Percentiles rank a stretch among this genome's conserved stretches.
phyloP scores from a whole-genome alignment of 2,888 invertebrate species.

The Amiota mariae region DNA sequence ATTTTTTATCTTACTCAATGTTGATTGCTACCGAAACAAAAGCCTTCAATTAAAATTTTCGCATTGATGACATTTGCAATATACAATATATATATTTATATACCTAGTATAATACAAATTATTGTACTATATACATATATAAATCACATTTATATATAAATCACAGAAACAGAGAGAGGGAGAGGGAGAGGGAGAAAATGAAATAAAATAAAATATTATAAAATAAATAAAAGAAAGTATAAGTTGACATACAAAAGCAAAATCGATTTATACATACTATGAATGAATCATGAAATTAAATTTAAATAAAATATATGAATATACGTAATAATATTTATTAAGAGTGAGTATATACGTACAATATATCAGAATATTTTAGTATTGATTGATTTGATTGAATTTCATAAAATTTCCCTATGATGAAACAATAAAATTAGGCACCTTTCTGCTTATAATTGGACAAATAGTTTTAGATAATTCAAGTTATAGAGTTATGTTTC shows the following conservation, averaged over 20 bases:
- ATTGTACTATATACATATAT: too few species aligned
- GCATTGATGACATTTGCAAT: slow-evolving; percentile 40
- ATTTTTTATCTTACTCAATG: slow-evolving; percentile 22
- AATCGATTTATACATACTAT: slow-evolving; percentile 39
- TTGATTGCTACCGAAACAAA: slow-evolving; percentile 51
- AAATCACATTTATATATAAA: slow-evolving; percentile 12
- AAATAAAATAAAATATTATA: slow-evolving; percentile 11
- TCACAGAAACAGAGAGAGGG: not conserved
- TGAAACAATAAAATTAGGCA: too few species aligned
- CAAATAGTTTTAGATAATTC: too few species aligned
- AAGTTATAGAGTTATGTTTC: too few species aligned
- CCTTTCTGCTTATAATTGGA: too few species aligned
- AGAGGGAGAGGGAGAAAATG: slow-evolving; percentile 4
- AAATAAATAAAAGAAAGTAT: slow-evolving; percentile 40
- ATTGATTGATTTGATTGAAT: too few species aligned
- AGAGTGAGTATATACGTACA: too few species aligned
- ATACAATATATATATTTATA: not conserved
- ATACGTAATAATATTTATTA: not conserved
- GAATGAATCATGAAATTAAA: slow-evolving; percentile 11
- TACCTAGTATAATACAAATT: too few species aligned
- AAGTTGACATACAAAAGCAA: not conserved
- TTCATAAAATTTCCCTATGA: too few species aligned
- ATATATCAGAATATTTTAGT: too few species aligned
- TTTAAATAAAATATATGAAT: slow-evolving; percentile 7
- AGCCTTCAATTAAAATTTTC: slow-evolving; percentile 61